These are phyloP conservation scores for Agrochola lota DNA, from an alignment of 2,888 invertebrate species.

Conservation along the genomic window DNA sequence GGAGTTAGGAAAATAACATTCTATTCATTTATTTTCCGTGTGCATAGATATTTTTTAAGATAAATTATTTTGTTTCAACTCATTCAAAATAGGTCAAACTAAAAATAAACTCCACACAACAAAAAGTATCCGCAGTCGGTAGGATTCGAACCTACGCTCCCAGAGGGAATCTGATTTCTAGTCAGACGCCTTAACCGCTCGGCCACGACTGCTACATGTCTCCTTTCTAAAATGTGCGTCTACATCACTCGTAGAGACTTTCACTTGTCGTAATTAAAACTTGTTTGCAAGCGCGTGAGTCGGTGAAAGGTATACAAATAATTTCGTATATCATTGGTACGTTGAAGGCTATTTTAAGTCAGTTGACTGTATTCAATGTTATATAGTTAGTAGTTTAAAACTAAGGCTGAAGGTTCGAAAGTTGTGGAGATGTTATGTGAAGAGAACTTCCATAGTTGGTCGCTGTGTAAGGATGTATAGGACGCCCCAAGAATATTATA, in stretches of 20 bases:
- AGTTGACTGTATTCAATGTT: neutral
- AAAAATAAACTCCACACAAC: constrained; percentile 24
- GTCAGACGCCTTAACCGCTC: constrained; percentile 97
- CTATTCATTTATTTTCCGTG: neutral
- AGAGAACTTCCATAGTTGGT: constrained; percentile 16
- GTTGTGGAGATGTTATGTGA: neutral
- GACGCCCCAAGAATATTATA: constrained; percentile 7
- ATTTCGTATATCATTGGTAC: neutral
- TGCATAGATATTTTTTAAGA: neutral
- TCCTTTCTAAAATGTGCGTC: rapidly evolving
- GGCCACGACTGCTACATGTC: constrained; percentile 93
- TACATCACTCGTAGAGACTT: constrained; percentile 24
- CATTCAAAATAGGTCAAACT: constrained; percentile 2
- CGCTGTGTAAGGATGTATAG: constrained; percentile 6
- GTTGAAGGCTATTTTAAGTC: constrained; percentile 21
- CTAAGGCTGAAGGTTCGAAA: neutral
- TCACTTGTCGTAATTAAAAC: constrained; percentile 47
- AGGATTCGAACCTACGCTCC: constrained; percentile 97
- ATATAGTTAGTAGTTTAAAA: neutral
- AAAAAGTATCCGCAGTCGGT: constrained; percentile 92
- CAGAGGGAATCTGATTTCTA: constrained; percentile 97
- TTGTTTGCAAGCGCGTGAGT: constrained; percentile 32
- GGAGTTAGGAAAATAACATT: neutral
- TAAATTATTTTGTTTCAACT: too few species aligned
- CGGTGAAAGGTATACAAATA: constrained; percentile 41